A percentile compares a stretch with the other conserved stretches of the same genome.
These are phyloP conservation scores for Crypturellus undulatus DNA, from an alignment of 2,113 vertebrate genomes.

Conservation along the genomic window DNA sequence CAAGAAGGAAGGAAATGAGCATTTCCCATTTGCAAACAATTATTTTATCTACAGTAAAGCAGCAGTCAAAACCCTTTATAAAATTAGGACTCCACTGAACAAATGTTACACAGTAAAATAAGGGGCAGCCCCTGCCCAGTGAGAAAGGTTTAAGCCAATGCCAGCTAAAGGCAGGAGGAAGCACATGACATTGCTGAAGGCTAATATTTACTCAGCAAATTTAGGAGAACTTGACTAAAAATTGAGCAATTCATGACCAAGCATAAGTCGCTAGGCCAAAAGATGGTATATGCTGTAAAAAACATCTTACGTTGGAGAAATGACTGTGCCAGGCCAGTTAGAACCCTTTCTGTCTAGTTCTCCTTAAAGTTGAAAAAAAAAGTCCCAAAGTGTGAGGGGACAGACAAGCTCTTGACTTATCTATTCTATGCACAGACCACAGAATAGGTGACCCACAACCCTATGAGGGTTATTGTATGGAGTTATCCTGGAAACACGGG, in stretches of 20 bases:
- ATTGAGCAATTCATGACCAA: not conserved
- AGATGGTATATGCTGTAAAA: not conserved
- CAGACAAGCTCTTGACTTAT: not conserved
- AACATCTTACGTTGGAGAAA: not conserved
- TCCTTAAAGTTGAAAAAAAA: not conserved
- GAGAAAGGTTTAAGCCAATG: not conserved
- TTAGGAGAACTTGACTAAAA: not conserved
- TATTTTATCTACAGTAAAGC: not conserved
- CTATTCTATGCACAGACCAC: accelerated
- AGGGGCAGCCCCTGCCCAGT: not conserved
- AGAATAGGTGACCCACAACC: not conserved
- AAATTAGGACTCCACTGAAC: not conserved
- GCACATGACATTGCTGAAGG: not conserved
- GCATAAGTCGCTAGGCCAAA: not conserved
- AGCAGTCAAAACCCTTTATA: not conserved
- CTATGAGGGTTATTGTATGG: not conserved
- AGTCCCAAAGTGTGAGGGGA: not conserved
- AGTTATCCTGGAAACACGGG: not conserved
- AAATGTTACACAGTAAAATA: not conserved
- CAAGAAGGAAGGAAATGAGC: not conserved
- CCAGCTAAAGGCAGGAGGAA: not conserved
- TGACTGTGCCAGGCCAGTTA: not conserved
- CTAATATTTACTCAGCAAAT: not conserved
- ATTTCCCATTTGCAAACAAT: not conserved
- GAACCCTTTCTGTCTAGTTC: not conserved